These are phyloP conservation scores for Odiellus spinosus DNA, from an alignment of 2,888 invertebrate genomes.

Conservation along the genomic window DNA sequence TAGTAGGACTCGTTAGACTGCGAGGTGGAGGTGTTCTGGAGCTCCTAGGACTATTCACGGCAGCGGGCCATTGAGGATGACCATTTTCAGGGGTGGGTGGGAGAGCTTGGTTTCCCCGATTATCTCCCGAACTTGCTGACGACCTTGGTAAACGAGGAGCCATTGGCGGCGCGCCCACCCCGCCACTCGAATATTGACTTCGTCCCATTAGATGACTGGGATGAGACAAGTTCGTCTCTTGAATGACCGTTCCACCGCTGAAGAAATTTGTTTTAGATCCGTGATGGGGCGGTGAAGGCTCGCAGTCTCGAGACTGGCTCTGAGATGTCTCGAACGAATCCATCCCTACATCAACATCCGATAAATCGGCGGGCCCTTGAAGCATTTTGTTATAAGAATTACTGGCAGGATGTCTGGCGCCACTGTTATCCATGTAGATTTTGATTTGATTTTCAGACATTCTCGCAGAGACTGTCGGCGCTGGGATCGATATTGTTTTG, in stretches of 20 bases:
- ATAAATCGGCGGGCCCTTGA: constrained; percentile 11
- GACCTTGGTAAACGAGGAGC: neutral
- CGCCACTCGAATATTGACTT: neutral
- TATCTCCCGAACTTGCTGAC: neutral
- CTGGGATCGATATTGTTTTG: constrained; percentile 10
- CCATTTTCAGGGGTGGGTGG: neutral
- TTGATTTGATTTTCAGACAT: constrained; percentile 30
- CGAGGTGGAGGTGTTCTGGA: constrained; percentile 12
- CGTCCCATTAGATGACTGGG: neutral
- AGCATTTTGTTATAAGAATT: constrained; percentile 10
- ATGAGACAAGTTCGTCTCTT: neutral
- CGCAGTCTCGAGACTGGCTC: constrained; percentile 19
- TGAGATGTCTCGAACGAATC: constrained; percentile 14
- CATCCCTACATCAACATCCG: constrained; percentile 13
- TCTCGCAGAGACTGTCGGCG: constrained; percentile 16
- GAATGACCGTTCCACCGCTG: neutral
- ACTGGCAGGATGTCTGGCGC: constrained; percentile 7
- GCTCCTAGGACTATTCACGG: constrained; percentile 11
- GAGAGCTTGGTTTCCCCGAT: neutral
- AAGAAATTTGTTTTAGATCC: constrained; percentile 17
- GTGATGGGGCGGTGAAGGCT: constrained; percentile 18
- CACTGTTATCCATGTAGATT: constrained; percentile 28
- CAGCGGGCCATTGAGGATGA: neutral
- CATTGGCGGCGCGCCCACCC: neutral
- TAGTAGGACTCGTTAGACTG: constrained; percentile 14